Base-by-base conservation (phyloP, 2,797 vertebrate species). In the Acanthiza pusilla region DNA sequence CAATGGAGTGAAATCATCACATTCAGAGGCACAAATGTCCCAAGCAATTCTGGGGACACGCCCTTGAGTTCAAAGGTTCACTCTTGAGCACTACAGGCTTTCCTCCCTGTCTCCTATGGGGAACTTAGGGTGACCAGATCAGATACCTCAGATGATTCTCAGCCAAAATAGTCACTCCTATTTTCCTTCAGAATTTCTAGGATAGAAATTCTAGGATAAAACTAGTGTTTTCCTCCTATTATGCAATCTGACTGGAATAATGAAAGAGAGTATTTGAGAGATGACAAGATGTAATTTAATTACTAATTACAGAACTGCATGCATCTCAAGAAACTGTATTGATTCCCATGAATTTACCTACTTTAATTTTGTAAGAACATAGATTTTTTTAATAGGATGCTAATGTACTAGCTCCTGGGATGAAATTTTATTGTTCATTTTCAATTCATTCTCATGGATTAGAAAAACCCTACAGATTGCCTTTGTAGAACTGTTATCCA, bases 1-100 rank as follows among this genome's bases (percentile, higher is more conserved):
- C 7, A 5, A 1, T 11, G 20, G 7, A 85, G 19, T 32, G 22
- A 54, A 74, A 77, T 9, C 0, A 0, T 15, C 43, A 36, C 7
- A 25, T 7, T 32, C n/a, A n/a, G 70, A 36, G 45, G 27, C 22
- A 55, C 30, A 71, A 77, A 84, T 40, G 23, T 42, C 36, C 61
- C 40, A 30, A 77, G 22, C 26, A 84, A 36, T 13, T 43, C 30
- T 11, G 14, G 25, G 62, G 20, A 77, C 0, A 5, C 43, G n/a
- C 20, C 18, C 32, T 40, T 42, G 40, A 62, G 20, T 88, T 66
- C 66, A 90, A 65, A 88, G 20, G 29, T 53, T 89, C 42, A 53
- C 4, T 18, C 32, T 6, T 61, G 16, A 54, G 29, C 1, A 2
- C 50, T 36, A 18, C 10, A 61, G 19, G 11, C 13, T 82, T 85